A percentile compares a stretch with the other conserved stretches of the same genome.
Evolutionary conservation across 2,888 invertebrate genomes (phyloP).

Genomic region (Cantharis lateralis): DNA sequence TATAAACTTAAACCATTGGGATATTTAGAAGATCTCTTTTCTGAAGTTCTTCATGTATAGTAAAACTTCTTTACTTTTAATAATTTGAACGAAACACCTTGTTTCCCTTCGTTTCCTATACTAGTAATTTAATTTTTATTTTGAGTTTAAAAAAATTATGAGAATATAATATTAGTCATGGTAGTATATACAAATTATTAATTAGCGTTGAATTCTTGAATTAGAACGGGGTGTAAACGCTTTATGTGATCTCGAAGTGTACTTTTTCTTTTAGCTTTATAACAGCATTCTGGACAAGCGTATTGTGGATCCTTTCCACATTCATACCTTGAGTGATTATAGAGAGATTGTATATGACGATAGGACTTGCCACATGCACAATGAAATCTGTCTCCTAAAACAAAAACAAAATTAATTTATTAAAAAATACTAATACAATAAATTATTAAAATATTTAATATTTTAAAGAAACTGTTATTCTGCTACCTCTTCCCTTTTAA

Average conservation of each 20-base stretch:
- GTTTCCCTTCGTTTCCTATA: no score
- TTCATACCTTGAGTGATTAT: constrained; percentile 46
- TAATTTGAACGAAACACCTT: no score
- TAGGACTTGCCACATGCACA: constrained; percentile 24
- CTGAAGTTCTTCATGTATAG: no score
- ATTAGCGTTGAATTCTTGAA: neutral
- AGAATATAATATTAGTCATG: no score
- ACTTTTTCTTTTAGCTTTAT: constrained; percentile 11
- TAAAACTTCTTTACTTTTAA: no score
- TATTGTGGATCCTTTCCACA: constrained; percentile 59
- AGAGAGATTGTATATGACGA: constrained; percentile 21
- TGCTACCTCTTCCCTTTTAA: neutral
- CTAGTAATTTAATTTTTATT: no score
- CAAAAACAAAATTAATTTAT: neutral
- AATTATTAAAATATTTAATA: neutral
- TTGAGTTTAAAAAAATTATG: no score
- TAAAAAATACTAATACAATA: neutral
- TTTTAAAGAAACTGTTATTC: neutral
- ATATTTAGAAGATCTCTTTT: no score
- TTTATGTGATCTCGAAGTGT: constrained; percentile 49
- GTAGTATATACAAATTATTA: neutral
- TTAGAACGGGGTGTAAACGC: constrained; percentile 44
- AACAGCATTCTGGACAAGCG: constrained; percentile 47
- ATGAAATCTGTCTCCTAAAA: constrained; percentile 7
- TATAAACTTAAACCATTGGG: no score